Percentiles rank a stretch among this genome's conserved stretches.
Conservation (phyloP, 2,888 invertebrate genomes). For the Callyntrura guangdongensis region DNA sequence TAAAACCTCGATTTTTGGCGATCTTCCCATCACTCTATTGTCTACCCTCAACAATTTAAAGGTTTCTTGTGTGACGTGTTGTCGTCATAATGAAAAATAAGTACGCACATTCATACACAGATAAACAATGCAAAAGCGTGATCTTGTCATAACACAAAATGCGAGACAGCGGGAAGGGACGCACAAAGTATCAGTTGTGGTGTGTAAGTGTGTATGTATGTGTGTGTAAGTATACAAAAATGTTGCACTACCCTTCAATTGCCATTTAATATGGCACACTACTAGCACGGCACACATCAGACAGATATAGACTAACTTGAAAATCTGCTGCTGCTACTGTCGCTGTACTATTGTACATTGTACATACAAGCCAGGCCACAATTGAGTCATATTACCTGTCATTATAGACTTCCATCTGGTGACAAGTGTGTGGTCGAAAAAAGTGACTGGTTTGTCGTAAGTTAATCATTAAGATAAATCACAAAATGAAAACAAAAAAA, state of each 20-base stretch:
- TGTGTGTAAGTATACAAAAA: neutral
- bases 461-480: conserved; percentile 65
- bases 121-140: conserved; percentile 55
- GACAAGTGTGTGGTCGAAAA: conserved; percentile 67
- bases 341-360: conserved; percentile 6
- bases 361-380: conserved; percentile 11
- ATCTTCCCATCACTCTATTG: conserved; percentile 74
- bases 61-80: conserved; percentile 35
- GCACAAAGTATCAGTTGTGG: too few relatives aligned
- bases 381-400: conserved; percentile 62
- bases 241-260: conserved; percentile 22
- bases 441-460: conserved; percentile 49
- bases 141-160: conserved; percentile 26
- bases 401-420: conserved; percentile 48
- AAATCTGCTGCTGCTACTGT: conserved; percentile 28
- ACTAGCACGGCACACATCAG: too few relatives aligned
- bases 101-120: neutral
- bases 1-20: conserved; percentile 72
- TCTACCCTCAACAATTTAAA: conserved; percentile 55
- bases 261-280: conserved; percentile 21
- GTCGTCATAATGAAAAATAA: conserved; percentile 31
- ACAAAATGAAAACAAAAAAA: conserved; percentile 54
- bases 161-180: neutral
- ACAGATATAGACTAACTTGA: conserved; percentile 1
- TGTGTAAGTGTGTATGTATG: too few relatives aligned